A percentile compares a stretch with the other conserved stretches of the same genome.
phyloP scores from a whole-genome alignment of 2,113 vertebrate genomes.

The Dipodomys ordii region DNA sequence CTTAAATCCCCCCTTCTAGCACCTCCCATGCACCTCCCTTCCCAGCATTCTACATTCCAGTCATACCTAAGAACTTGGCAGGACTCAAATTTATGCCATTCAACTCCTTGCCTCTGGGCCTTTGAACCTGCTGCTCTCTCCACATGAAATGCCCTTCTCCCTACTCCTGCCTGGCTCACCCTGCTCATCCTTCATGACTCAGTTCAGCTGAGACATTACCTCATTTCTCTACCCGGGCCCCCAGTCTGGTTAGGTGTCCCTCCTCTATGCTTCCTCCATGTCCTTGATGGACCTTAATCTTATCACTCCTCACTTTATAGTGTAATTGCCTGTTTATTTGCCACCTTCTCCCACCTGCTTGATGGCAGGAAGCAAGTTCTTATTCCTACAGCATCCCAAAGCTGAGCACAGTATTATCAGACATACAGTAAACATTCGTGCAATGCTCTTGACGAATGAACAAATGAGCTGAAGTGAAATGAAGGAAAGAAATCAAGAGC shows the following conservation, averaged over 20 bases:
- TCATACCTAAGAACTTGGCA: conserved; percentile 73
- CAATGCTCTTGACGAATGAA: conserved; percentile 45
- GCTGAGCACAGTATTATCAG: not conserved
- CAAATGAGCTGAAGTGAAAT: not conserved
- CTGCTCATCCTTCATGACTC: conserved; percentile 71
- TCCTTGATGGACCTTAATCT: conserved; percentile 46
- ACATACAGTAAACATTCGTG: not conserved
- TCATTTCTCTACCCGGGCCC: conserved; percentile 65
- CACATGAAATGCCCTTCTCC: conserved; percentile 61
- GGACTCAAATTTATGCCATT: conserved; percentile 59
- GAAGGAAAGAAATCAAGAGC: conserved; percentile 46
- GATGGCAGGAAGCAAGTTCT: not conserved
- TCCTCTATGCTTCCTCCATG: not conserved
- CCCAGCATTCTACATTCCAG: conserved; percentile 46
- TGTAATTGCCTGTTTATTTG: conserved; percentile 37
- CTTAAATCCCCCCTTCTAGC: not conserved
- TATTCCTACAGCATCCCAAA: conserved; percentile 32
- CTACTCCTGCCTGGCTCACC: conserved; percentile 56
- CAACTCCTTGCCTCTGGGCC: conserved; percentile 75
- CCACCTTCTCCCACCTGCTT: conserved; percentile 1
- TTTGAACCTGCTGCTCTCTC: conserved; percentile 74
- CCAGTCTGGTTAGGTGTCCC: conserved; percentile 55
- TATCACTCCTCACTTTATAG: conserved; percentile 1
- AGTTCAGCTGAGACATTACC: conserved; percentile 78
- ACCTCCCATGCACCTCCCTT: not conserved